Base-by-base conservation (phyloP, 1,140 invertebrate species). In the Drosophila ironensis region DNA sequence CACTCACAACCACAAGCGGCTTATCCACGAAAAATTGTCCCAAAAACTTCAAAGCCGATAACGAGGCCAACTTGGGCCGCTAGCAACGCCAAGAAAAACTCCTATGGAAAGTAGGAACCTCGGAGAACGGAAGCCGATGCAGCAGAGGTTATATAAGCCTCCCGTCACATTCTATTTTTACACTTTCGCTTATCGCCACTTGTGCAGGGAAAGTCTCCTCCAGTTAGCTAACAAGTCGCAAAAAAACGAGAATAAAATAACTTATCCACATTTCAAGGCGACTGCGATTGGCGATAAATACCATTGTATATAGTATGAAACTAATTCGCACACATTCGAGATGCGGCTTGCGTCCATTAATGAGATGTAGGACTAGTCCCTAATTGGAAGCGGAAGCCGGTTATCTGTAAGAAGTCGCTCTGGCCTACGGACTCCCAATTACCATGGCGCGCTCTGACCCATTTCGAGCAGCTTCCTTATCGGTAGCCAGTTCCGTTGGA, bases 401-500 rank as follows among this genome's bases (percentile, higher is more conserved):
- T 66, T 82, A 82, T 82, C 78, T 71, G 66, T 47, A 28, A 82
- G 57, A 70, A 66, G 53, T 61, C 47, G 61, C 52, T 52, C 27
- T 40, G 59, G 37, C 46, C 51, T 53, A 72, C 20, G 61, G 54
- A 44, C 47, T 28, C n/a, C 78, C 78, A 82, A 78, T 82, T 82
- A 82, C 80, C 80, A 84, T 78, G 61, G 78, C n/a, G n/a, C n/a
- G n/a, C 80, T 72, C 72, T 82, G 78, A 82, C 78, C 78, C 80
- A 82, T 82, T 82, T 60, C 71, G 64, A 56, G 45, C 73, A 70
- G 78, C 64, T 78, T 82, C 78, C 73, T 84, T 82, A 82, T 82
- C 78, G 8, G 20, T 6, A 1, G 30, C 30, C 30, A 33, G 14
- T 57, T 82, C 78, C 78, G 77, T 38, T 72, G 64, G 68, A 86